These are phyloP conservation scores for Anabacerthia variegaticeps DNA, from an alignment of 2,797 vertebrate species.

Conservation along the genomic window DNA sequence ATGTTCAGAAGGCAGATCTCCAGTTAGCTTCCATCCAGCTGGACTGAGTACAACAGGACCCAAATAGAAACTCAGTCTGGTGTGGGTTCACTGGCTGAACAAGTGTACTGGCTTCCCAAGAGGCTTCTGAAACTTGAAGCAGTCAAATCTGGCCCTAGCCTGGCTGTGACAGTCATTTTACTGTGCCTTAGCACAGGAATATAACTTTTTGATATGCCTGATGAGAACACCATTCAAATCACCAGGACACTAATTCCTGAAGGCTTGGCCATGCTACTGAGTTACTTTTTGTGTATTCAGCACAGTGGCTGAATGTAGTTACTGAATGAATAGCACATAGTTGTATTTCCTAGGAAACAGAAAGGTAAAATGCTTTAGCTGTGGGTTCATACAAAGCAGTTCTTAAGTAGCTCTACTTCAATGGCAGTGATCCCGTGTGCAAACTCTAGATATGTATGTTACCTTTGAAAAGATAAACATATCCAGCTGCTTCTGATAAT, in stretches of 20 bases:
- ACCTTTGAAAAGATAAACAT: background rate
- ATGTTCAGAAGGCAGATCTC: background rate
- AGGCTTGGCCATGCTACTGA: background rate
- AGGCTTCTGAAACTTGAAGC: background rate
- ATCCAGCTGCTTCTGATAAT: background rate
- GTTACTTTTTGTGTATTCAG: background rate
- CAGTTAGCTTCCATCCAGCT: background rate
- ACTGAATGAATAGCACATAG: background rate
- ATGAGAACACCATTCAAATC: background rate
- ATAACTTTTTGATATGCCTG: background rate
- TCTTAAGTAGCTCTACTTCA: background rate
- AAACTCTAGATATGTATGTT: background rate
- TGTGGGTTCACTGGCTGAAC: background rate
- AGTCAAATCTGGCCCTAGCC: background rate
- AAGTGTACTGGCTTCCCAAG: background rate
- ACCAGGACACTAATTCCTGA: background rate
- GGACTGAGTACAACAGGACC: background rate
- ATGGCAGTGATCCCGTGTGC: background rate
- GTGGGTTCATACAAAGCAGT: background rate
- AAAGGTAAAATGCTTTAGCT: background rate
- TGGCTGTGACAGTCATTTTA: background rate
- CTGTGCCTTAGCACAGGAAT: rapidly evolving
- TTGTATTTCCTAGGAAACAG: background rate
- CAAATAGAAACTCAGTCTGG: background rate
- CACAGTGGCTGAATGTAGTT: background rate